Percentiles rank a stretch among this genome's conserved stretches.
Evolutionary conservation across 2,113 vertebrate genomes (phyloP).

Genomic region (Phasianus colchicus): DNA sequence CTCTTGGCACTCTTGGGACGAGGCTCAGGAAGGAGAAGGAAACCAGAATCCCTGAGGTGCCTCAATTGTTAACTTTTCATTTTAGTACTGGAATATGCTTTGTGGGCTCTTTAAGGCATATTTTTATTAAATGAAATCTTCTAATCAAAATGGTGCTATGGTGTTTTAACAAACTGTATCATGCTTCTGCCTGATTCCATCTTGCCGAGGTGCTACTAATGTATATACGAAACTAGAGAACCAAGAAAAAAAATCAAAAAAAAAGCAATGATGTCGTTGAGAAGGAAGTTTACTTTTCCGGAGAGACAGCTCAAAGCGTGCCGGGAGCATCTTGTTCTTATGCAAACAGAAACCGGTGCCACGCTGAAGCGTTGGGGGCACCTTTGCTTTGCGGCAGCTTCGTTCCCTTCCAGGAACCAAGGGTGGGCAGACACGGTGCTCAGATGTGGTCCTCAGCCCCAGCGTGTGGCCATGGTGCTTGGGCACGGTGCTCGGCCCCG

Average conservation of each 20-base stretch:
- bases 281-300: constrained; percentile 47
- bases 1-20: background rate
- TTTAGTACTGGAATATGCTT: constrained; percentile 76
- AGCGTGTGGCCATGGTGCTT: background rate
- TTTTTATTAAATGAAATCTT: constrained; percentile 79
- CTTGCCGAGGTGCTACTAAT: constrained; percentile 79
- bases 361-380: background rate
- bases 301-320: constrained; percentile 34
- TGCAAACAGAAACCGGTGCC: constrained; percentile 4
- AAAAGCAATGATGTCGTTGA: background rate
- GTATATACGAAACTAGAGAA: constrained; percentile 51
- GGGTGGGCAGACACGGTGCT: background rate
- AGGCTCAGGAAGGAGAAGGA: constrained; percentile 41
- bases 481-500: background rate
- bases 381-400: background rate
- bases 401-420: background rate
- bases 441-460: background rate
- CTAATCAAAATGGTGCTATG: constrained; percentile 82
- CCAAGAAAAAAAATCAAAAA: background rate
- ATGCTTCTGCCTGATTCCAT: constrained; percentile 75
- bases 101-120: constrained; percentile 76
- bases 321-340: constrained; percentile 33
- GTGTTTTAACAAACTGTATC: constrained; percentile 78
- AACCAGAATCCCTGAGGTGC: constrained; percentile 70
- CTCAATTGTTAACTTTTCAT: constrained; percentile 71